Evolutionary conservation across 2,113 vertebrate genomes (phyloP), one percentile per base, ranked within the genome.

Genomic region (Siniperca chuatsi): DNA sequence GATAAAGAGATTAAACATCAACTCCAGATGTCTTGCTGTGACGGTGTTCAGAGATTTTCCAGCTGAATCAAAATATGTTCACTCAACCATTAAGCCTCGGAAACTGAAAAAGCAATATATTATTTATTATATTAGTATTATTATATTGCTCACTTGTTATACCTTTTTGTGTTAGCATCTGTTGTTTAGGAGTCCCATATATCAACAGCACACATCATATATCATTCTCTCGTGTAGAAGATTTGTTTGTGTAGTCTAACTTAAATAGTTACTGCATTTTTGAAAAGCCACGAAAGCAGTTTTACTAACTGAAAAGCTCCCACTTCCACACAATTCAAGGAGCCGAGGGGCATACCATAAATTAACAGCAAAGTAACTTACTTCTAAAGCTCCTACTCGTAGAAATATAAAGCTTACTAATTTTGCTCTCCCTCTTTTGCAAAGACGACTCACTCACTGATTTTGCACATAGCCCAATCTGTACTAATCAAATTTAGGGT

Each of bases 11-110:
- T 70, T n/a, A 75, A 62, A 52, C 8, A 55, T 74, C 33, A 62
- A 4, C 40, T 61, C 10, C 25, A 76, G 4, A 64, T 44, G 8
- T 42, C 2, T 25, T 9, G 42, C 46, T 74, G 40, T 71, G 46
- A 71, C 21, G 20, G 8, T 66, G 48, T 66, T 48, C 2, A 48
- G 20, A 50, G 21, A 35, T 73, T 61, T 29, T 54, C 12, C 23
- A 54, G 20, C 54, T 66, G 58, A 57, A 75, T 66, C 5, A 37
- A 61, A 75, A 25, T 65, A 2, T 78, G 18, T 44, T 78, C 40
- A 78, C 10, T 71, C 21, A 55, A 79, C 29, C 4, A 60, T n/a
- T 8, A 81, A 69, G 20, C 8, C 8, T 40, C 5, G 0, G 40
- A 6, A 54, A 55, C 33, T 44, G 20, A 57, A 66, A 10, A 46